Conservation (phyloP, 2,797 vertebrate species). For the Alcedo quadribrachys region DNA sequence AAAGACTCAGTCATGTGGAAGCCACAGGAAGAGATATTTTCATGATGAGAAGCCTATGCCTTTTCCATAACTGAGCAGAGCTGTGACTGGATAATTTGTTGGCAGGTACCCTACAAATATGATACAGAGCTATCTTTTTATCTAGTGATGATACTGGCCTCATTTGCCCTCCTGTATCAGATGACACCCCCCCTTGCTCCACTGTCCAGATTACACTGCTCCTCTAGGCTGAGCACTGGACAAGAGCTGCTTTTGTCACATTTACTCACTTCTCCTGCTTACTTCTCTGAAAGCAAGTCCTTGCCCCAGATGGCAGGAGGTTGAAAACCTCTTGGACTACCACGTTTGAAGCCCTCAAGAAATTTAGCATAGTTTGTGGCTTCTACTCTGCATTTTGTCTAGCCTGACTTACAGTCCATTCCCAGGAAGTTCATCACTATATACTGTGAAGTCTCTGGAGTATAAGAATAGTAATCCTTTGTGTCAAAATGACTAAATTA, state of each 20-base stretch:
- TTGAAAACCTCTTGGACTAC: neutral
- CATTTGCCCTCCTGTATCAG: neutral
- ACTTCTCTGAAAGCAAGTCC: neutral
- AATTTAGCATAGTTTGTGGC: neutral
- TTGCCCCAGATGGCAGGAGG: neutral
- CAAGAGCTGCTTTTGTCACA: neutral
- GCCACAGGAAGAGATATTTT: neutral
- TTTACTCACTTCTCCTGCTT: neutral
- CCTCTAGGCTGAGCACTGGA: neutral
- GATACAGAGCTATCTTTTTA: neutral
- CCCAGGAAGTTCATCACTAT: neutral
- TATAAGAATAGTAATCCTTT: neutral
- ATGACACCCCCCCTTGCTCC: neutral
- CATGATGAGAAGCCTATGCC: neutral
- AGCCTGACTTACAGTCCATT: neutral
- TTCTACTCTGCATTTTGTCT: neutral
- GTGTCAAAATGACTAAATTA: neutral
- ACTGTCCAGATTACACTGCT: neutral
- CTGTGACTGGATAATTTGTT: neutral
- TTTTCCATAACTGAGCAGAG: neutral
- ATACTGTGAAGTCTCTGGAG: neutral
- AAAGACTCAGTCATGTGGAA: neutral
- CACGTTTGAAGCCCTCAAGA: neutral
- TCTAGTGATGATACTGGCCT: neutral
- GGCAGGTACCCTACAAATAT: neutral